Percentiles rank a stretch among this genome's conserved stretches.
phyloP scores from a whole-genome alignment of 2,888 invertebrate species.

The Cosmorhoe ocellata region DNA sequence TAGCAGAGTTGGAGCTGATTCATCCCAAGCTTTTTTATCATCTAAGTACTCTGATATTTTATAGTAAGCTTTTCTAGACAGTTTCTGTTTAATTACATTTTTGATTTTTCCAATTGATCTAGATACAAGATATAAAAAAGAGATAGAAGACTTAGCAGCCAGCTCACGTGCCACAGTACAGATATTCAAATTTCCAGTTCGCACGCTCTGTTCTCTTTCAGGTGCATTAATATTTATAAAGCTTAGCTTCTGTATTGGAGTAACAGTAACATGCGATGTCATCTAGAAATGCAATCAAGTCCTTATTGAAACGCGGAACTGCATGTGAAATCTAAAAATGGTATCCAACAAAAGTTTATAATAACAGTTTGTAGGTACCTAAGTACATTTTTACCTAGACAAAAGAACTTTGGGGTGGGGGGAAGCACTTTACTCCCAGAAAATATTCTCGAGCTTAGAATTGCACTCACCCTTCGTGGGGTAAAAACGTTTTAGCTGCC shows the following conservation, averaged over 20 bases:
- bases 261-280: constrained; percentile 32
- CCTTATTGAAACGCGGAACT: constrained; percentile 25
- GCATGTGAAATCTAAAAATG: constrained; percentile 2
- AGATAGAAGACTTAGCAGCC: constrained; percentile 38
- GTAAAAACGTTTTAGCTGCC: too few relatives aligned
- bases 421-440: too few relatives aligned
- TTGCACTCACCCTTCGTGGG: too few relatives aligned
- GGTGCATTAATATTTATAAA: constrained; percentile 71
- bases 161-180: constrained; percentile 63
- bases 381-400: too few relatives aligned
- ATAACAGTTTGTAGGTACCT: neutral
- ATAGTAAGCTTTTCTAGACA: too few relatives aligned
- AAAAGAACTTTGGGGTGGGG: too few relatives aligned
- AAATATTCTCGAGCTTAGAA: too few relatives aligned
- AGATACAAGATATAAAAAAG: neutral
- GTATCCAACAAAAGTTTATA: neutral
- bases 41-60: too few relatives aligned
- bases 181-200: constrained; percentile 79
- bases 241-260: constrained; percentile 40
- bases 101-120: too few relatives aligned
- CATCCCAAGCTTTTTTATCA: too few relatives aligned
- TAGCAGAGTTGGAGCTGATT: too few relatives aligned
- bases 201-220: constrained; percentile 69
- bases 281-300: constrained; percentile 22
- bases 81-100: too few relatives aligned